A percentile compares a stretch with the other conserved stretches of the same genome.
These are phyloP conservation scores for Drosophila acutilabella DNA, from an alignment of 2,888 invertebrate genomes.

Conservation along the genomic window DNA sequence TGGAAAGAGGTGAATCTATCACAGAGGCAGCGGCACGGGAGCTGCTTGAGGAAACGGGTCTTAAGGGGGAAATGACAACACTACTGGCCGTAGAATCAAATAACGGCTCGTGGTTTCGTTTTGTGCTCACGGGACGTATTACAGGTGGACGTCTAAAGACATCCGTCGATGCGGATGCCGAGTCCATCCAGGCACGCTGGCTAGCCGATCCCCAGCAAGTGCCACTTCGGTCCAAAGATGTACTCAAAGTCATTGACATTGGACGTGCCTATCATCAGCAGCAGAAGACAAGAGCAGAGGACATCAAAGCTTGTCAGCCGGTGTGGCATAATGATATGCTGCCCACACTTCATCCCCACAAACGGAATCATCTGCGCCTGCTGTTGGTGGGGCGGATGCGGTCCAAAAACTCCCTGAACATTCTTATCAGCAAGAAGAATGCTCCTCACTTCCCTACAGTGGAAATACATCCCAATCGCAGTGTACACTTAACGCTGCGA, in stretches of 20 bases:
- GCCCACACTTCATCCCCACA: conserved; percentile 89
- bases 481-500: conserved; percentile 93
- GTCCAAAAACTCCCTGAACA: conserved; percentile 92
- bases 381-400: conserved; percentile 92
- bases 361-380: conserved; percentile 91
- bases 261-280: conserved; percentile 87
- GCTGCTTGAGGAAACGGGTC: conserved; percentile 98
- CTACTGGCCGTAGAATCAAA: conserved; percentile 94
- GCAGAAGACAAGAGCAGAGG: conserved; percentile 28
- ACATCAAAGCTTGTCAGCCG: conserved; percentile 70
- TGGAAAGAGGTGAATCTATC: conserved; percentile 96
- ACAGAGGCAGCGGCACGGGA: conserved; percentile 94
- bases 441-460: conserved; percentile 94
- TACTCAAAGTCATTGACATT: conserved; percentile 92
- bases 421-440: conserved; percentile 93
- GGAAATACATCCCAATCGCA: conserved; percentile 93
- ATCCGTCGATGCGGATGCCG: conserved; percentile 94
- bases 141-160: conserved; percentile 95
- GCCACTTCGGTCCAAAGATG: conserved; percentile 92
- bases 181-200: conserved; percentile 97
- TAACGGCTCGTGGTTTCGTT: conserved; percentile 96
- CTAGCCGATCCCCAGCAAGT: conserved; percentile 91
- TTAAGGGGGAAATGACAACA: conserved; percentile 93
- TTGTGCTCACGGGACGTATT: conserved; percentile 93
- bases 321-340: conserved; percentile 90